A percentile compares a stretch with the other conserved stretches of the same genome.
Evolutionary conservation across 1,140 invertebrate species (phyloP).

Genomic region (Ceratina calcarata): DNA sequence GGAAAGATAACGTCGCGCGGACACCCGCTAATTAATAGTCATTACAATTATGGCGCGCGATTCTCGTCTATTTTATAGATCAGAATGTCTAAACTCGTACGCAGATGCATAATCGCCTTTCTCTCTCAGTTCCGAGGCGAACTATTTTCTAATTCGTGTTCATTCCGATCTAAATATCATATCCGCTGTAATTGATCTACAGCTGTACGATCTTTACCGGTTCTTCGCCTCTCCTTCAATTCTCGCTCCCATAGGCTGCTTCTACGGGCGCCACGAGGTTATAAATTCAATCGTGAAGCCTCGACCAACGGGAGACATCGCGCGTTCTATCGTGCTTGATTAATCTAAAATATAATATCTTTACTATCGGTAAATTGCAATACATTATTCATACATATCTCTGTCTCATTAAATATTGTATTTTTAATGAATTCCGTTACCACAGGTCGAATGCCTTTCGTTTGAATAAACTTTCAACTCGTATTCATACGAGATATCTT

Average conservation of each 20-base stretch:
- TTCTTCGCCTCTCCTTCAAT: conserved; percentile 16
- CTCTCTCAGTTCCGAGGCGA: background rate
- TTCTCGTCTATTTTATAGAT: background rate
- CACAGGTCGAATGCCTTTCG: background rate
- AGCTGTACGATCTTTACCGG: background rate
- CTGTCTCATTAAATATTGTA: background rate
- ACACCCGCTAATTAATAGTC: conserved; percentile 65
- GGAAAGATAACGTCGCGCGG: conserved; percentile 52
- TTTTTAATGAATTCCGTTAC: background rate
- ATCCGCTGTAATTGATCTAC: conserved; percentile 29
- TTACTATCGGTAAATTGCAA: background rate
- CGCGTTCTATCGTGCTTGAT: background rate
- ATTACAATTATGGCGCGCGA: conserved; percentile 49
- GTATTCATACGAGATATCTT: too few species aligned
- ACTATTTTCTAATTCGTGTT: too few species aligned
- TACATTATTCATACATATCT: background rate
- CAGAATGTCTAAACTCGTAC: background rate
- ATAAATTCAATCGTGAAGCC: background rate
- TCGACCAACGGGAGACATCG: too few species aligned
- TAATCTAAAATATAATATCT: background rate
- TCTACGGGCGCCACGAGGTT: background rate
- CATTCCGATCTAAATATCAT: background rate
- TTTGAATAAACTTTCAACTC: too few species aligned
- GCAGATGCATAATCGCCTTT: background rate
- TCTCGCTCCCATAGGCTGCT: too few species aligned